These are phyloP conservation scores for Saguinus midas DNA, from an alignment of 2,113 vertebrate species.

Conservation along the genomic window DNA sequence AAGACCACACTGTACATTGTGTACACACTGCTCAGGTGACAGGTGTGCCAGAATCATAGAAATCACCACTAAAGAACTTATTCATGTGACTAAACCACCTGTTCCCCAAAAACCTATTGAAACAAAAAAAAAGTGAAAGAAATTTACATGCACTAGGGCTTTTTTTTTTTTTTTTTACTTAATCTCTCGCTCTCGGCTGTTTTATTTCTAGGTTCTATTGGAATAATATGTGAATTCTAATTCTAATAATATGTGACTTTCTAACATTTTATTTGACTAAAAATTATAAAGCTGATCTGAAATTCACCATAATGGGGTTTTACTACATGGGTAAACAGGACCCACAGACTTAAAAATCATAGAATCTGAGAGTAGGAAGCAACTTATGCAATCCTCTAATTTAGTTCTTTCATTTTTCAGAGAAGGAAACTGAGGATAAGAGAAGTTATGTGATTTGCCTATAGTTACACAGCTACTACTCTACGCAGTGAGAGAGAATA, in stretches of 20 bases:
- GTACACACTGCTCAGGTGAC: no score
- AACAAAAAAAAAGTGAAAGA: no score
- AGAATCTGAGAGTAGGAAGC: not conserved
- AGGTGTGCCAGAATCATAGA: no score
- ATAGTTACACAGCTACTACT: not conserved
- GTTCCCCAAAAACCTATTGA: no score
- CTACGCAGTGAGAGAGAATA: not conserved
- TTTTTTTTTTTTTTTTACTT: constrained; percentile 1
- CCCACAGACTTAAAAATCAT: not conserved
- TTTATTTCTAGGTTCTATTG: not conserved
- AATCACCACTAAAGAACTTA: no score
- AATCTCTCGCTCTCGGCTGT: not conserved
- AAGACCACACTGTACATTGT: no score
- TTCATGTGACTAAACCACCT: no score
- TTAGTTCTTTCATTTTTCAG: not conserved
- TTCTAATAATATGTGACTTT: not conserved
- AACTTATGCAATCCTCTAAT: not conserved
- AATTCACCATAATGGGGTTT: not conserved
- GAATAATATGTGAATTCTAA: not conserved
- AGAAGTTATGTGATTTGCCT: not conserved
- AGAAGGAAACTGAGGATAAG: not conserved
- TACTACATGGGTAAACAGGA: not conserved
- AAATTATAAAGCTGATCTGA: not conserved
- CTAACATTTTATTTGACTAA: constrained; percentile 22
- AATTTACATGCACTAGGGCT: not conserved